Conservation (phyloP, 2,888 invertebrate genomes). For the Epinotia bilunana region DNA sequence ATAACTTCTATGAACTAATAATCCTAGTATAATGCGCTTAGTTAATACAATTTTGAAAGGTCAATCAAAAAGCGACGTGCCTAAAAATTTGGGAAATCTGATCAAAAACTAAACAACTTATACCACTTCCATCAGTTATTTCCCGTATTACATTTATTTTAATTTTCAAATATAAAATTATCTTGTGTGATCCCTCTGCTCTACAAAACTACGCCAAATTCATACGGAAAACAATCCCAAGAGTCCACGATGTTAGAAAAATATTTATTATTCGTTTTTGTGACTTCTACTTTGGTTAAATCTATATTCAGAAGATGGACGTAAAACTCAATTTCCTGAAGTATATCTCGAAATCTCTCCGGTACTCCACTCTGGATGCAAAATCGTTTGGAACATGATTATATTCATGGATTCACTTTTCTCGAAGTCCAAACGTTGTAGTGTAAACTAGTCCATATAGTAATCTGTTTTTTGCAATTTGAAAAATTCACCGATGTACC, state of each 20-base stretch:
- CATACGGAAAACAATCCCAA: not conserved
- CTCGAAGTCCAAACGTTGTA: not conserved
- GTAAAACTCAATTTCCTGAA: conserved; percentile 29
- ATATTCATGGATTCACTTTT: conserved; percentile 10
- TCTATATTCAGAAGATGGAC: conserved; percentile 18
- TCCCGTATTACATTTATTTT: too few relatives aligned
- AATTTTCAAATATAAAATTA: too few relatives aligned
- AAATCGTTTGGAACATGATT: conserved; percentile 13
- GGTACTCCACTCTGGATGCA: conserved; percentile 7
- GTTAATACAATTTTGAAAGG: too few relatives aligned
- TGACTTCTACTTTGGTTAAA: conserved; percentile 1
- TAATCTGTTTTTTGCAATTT: too few relatives aligned
- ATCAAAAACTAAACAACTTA: too few relatives aligned
- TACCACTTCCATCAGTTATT: too few relatives aligned
- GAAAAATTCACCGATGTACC: too few relatives aligned
- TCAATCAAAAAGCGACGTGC: too few relatives aligned
- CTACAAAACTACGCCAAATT: not conserved
- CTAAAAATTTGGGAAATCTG: too few relatives aligned
- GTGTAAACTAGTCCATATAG: not conserved
- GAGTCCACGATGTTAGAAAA: not conserved
- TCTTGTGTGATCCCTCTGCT: not conserved
- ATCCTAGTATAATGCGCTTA: too few relatives aligned
- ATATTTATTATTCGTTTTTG: conserved; percentile 3
- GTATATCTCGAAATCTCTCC: not conserved
- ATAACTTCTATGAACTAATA: too few relatives aligned